Percentiles rank a stretch among this genome's conserved stretches.
Evolutionary conservation across 1,140 invertebrate genomes (phyloP).

Genomic region (Drosophila yakuba): DNA sequence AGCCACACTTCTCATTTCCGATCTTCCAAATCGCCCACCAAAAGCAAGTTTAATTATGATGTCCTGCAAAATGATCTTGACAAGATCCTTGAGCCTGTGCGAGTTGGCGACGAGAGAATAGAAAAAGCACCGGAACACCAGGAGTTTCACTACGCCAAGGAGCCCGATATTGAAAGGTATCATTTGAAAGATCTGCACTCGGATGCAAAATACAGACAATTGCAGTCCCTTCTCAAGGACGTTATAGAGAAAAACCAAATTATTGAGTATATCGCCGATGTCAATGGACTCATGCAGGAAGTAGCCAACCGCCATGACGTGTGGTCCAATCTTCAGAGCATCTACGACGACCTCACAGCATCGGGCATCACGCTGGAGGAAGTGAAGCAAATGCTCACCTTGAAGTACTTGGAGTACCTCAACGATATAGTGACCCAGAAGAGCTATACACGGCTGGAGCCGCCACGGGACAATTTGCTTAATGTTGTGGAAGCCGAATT

Average conservation of each 20-base stretch:
- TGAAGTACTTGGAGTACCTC: conserved; percentile 34
- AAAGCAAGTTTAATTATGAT: not conserved
- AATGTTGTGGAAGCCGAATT: not conserved
- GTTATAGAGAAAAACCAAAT: conserved; percentile 23
- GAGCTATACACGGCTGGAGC: not conserved
- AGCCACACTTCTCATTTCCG: not conserved
- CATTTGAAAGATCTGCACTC: not conserved
- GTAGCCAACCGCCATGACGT: conserved; percentile 35
- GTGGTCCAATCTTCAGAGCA: conserved; percentile 30
- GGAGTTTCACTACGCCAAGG: not conserved
- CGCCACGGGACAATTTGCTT: not conserved
- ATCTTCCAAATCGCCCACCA: not conserved
- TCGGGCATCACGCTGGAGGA: not conserved
- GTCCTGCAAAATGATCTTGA: not conserved
- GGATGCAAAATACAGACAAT: not conserved
- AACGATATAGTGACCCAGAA: not conserved
- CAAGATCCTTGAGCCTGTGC: not conserved
- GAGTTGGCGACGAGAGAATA: too few relatives aligned
- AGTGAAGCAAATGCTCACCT: not conserved
- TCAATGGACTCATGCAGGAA: not conserved
- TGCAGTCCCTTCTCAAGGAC: conserved; percentile 16
- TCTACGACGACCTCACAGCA: conserved; percentile 13
- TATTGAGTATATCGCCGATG: conserved; percentile 9
- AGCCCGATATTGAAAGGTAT: not conserved
- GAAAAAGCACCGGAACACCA: not conserved